A percentile compares a stretch with the other conserved stretches of the same genome.
Conservation (phyloP, 2,888 invertebrate species). For the Megastigmus dorsalis region DNA sequence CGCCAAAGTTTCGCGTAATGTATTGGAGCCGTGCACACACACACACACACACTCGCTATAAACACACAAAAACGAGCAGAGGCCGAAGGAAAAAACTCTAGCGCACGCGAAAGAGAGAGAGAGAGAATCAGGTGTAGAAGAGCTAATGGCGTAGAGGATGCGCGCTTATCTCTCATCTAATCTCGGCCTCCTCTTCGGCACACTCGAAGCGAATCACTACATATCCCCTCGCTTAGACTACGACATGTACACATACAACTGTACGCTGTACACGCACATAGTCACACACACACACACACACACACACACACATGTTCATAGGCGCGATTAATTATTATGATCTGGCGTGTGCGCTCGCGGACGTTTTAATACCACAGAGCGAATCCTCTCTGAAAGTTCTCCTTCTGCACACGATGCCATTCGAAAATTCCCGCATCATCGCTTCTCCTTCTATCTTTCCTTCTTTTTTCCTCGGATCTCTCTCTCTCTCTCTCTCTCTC, state of each 20-base stretch:
- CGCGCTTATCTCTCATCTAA: constrained; percentile 42
- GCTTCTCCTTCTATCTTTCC: neutral
- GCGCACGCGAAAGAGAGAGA: neutral
- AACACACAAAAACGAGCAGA: neutral
- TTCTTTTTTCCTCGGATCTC: too few species aligned
- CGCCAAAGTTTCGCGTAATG: constrained; percentile 4
- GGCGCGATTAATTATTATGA: constrained; percentile 43
- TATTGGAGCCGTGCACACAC: neutral
- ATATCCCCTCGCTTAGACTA: neutral
- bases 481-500: neutral
- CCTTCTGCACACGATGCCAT: constrained; percentile 42
- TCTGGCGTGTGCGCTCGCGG: constrained; percentile 14
- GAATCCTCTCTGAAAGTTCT: neutral
- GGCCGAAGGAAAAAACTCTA: constrained; percentile 1
- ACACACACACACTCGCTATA: neutral
- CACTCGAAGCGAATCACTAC: constrained; percentile 4
- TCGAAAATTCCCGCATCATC: constrained; percentile 35
- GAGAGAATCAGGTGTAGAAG: neutral
- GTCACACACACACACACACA: neutral
- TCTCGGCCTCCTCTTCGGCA: constrained; percentile 12
- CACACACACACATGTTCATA: neutral
- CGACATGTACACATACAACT: neutral
- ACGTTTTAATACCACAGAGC: constrained; percentile 39
- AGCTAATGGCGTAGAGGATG: constrained; percentile 32
- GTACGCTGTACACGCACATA: too few species aligned